phyloP scores from a whole-genome alignment of 2,888 invertebrate species.

The Craniophora ligustri region DNA sequence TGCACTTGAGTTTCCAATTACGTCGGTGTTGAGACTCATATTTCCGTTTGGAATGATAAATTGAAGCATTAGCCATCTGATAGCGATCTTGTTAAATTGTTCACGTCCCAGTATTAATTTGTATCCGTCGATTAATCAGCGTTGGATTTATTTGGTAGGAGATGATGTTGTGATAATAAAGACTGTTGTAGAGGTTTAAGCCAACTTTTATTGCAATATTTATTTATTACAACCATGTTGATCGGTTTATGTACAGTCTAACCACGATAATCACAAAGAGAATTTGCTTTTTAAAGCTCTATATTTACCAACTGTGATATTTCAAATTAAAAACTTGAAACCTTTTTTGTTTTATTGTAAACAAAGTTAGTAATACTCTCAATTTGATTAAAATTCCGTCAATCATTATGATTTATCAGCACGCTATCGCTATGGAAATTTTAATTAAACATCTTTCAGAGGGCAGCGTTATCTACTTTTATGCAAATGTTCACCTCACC shows the following conservation, averaged over 20 bases:
- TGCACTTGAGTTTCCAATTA: constrained; percentile 83
- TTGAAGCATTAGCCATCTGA: constrained; percentile 58
- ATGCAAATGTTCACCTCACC: constrained; percentile 64
- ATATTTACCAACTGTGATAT: no score
- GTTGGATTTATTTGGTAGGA: constrained; percentile 6
- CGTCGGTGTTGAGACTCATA: constrained; percentile 75
- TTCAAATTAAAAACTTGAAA: no score
- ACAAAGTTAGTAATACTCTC: constrained; percentile 10
- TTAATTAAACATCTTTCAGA: constrained; percentile 66
- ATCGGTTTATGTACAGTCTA: no score
- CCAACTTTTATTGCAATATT: no score
- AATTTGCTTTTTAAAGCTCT: no score
- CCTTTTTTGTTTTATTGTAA: no score
- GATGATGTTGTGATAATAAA: not conserved
- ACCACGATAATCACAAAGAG: no score
- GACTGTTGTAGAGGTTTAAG: no score
- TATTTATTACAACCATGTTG: no score
- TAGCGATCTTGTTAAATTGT: constrained; percentile 40
- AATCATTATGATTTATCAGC: constrained; percentile 61
- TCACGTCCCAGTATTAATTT: constrained; percentile 26
- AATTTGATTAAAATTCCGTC: constrained; percentile 63
- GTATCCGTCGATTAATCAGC: constrained; percentile 9
- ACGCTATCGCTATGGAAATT: constrained; percentile 56
- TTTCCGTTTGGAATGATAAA: constrained; percentile 72
- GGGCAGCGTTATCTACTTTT: constrained; percentile 63